Conservation (phyloP, 2,888 invertebrate species). For the Lepeophtheirus nordmannii region DNA sequence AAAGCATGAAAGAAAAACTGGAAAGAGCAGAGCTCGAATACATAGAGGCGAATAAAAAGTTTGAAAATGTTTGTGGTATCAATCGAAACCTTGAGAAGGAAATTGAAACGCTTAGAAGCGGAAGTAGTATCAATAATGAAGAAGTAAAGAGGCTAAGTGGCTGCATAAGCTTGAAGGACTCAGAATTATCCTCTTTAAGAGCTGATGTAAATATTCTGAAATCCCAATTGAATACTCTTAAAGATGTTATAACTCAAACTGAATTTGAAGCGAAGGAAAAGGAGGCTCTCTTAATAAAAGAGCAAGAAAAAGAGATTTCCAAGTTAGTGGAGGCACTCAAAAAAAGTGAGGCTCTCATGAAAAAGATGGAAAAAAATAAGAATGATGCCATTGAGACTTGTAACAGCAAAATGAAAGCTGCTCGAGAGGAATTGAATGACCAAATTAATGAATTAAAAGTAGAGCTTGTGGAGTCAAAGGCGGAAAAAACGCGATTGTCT, state of each 20-base stretch:
- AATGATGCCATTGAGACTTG: neutral
- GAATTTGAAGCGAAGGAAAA: slow-evolving; percentile 29
- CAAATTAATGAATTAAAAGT: neutral
- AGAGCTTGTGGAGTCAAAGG: neutral
- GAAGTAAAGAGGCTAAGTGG: slow-evolving; percentile 29
- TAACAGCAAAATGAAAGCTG: neutral
- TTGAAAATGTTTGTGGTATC: slow-evolving; percentile 39
- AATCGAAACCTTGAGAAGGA: slow-evolving; percentile 26
- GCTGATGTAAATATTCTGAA: slow-evolving; percentile 36
- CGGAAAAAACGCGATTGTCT: neutral
- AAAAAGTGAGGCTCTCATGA: slow-evolving; percentile 25
- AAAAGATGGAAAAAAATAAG: neutral
- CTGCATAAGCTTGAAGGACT: slow-evolving; percentile 37
- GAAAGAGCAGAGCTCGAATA: slow-evolving; percentile 14
- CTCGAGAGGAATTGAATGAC: neutral
- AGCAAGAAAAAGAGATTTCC: slow-evolving; percentile 25
- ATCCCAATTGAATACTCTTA: slow-evolving; percentile 38
- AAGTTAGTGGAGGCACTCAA: slow-evolving; percentile 25
- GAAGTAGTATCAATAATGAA: slow-evolving; percentile 26
- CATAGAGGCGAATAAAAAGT: slow-evolving; percentile 35
- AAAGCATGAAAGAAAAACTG: slow-evolving; percentile 30
- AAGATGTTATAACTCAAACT: slow-evolving; percentile 35
- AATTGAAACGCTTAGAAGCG: slow-evolving; percentile 27
- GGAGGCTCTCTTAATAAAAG: slow-evolving; percentile 29
- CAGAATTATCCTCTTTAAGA: slow-evolving; percentile 7